Evolutionary conservation across 1,140 invertebrate species (phyloP).

Genomic region (Drosophila murphyi): DNA sequence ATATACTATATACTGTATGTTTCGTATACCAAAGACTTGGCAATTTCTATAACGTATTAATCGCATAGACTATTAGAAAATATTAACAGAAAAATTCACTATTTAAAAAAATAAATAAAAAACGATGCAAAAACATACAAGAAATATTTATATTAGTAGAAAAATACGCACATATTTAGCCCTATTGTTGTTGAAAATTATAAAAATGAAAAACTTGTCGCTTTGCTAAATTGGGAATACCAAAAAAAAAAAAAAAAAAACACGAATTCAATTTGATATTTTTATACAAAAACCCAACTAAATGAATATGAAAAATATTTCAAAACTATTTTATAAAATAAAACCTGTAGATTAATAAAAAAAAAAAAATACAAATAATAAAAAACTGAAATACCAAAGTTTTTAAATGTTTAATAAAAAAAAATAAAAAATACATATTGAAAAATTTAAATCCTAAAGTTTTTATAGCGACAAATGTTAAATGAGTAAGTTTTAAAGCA

Average conservation of each 20-base stretch:
- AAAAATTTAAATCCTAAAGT: slow-evolving; percentile 31
- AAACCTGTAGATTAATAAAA: slow-evolving; percentile 66
- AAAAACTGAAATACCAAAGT: slow-evolving; percentile 21
- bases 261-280: slow-evolving; percentile 68
- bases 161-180: slow-evolving; percentile 57
- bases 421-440: slow-evolving; percentile 32
- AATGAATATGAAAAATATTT: slow-evolving; percentile 33
- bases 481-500: slow-evolving; percentile 56
- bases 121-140: slow-evolving; percentile 28
- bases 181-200: slow-evolving; percentile 46
- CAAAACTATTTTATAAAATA: slow-evolving; percentile 70
- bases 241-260: slow-evolving; percentile 28
- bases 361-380: slow-evolving; percentile 9
- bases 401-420: slow-evolving; percentile 36
- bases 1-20: slow-evolving; percentile 38
- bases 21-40: slow-evolving; percentile 75
- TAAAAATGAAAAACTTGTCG: slow-evolving; percentile 45
- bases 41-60: slow-evolving; percentile 69
- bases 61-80: slow-evolving; percentile 75
- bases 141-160: slow-evolving; percentile 27
- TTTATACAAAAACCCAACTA: slow-evolving; percentile 59
- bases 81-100: slow-evolving; percentile 38
- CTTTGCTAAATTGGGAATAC: slow-evolving; percentile 55
- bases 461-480: slow-evolving; percentile 19
- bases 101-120: not conserved